Evolutionary conservation across 2,797 vertebrate genomes (phyloP), one percentile per base, ranked within the genome.

Genomic region (Rhincodon typus): DNA sequence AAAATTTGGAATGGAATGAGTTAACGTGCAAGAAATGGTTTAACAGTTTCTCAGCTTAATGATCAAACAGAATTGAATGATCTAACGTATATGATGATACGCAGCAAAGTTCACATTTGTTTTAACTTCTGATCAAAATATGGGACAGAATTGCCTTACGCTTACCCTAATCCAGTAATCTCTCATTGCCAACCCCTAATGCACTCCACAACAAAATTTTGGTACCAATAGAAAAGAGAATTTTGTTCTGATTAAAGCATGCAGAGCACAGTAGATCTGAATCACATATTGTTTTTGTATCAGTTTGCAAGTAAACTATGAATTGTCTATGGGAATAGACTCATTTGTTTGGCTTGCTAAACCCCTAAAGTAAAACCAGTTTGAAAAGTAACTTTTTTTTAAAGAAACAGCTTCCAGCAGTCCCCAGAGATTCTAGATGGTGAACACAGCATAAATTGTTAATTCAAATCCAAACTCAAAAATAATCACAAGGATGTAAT

Each of bases 211-310:
- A n/a, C 66, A n/a, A 21, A 4, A 21, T 42, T 21, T 69, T 95
- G 94, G 70, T 25, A 95, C 70, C n/a, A 13, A 30, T n/a, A 50
- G 30, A 46, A 77, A 77, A 42, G 27, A 34, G 46, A 95, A 77
- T 77, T 70, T 95, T 77, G 27, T 74, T 50, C 94, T 74, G 94
- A 94, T 94, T 94, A 74, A 94, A 94, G 67, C 94, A 30, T 72
- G 46, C 70, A 53, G 70, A 50, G 38, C 70, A 95, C 27, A 42
- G 94, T 57, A 34, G 94, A 50, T 57, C 70, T 95, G 30, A 74
- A 34, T 77, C 94, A 95, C 94, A 77, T 42, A 77, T 42, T 38
- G 13, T 15, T 50, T 57, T 46, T n/a, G 12, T 46, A 30, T 69
- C 66, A 77, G 13, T 34, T 69, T 95, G 69, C 30, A 57, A 3